Evolutionary conservation across 2,113 vertebrate species (phyloP), one percentile per base, ranked within the genome.

Genomic region (Ochotona curzoniae): DNA sequence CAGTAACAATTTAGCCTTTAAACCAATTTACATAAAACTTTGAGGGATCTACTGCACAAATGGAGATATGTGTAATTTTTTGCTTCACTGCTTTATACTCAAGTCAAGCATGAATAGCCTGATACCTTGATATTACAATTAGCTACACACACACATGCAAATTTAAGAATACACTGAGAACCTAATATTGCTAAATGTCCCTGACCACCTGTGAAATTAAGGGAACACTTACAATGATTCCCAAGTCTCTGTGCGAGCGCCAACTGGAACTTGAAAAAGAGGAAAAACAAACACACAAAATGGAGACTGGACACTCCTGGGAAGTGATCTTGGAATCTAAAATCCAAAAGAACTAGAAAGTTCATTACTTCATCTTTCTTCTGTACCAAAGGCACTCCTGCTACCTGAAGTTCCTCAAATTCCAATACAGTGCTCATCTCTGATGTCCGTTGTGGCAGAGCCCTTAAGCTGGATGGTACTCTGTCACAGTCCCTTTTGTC

Each of bases 101-200:
- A 88, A 81, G 25, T 83, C 69, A 87, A 85, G n/a, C 90, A 90
- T 74, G 15, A 81, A 35, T 69, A 38, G 89, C 23, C 57, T 60
- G 69, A 49, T 89, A 91, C 25, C 57, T 32, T 64, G 69, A 30
- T 32, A 21, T 13, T n/a, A 71, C 25, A 73, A 11, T 73, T 73
- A 87, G 25, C 4, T n/a, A 26, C 61, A 26, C 61, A 51, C 2
- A 6, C 5, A 57, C 26, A 8, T n/a, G 70, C 44, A 60, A 60
- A 86, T 61, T 88, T 86, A 67, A 63, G 60, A 79, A 13, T 66
- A 84, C 10, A 49, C 1, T 14, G 57, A 88, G 28, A 32, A 13
- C 32, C 61, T 75, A 74, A 15, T 49, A 35, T 30, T 73, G 38
- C 25, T 88, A 74, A 47, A 35, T 30, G 6, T 60, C 89, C 32